Evolutionary conservation across 2,797 vertebrate species (phyloP).

Genomic region (Huso huso): DNA sequence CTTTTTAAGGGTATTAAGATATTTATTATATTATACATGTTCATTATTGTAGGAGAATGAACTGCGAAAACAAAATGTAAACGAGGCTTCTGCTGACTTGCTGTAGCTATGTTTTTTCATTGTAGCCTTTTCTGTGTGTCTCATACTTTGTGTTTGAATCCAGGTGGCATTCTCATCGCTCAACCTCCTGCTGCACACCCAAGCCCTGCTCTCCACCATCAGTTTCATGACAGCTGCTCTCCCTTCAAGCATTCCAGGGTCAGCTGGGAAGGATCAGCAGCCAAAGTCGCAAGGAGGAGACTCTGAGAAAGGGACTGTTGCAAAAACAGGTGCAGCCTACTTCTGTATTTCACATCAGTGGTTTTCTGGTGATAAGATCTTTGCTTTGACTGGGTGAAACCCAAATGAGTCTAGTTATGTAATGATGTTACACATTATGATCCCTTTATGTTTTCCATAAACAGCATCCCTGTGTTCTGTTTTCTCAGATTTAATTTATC

Average conservation of each 20-base stretch:
- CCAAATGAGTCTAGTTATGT: not conserved
- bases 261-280: constrained; percentile 30
- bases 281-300: constrained; percentile 24
- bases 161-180: constrained; percentile 89
- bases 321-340: constrained; percentile 57
- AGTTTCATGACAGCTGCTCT: constrained; percentile 65
- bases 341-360: not conserved
- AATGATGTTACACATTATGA: not conserved
- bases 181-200: constrained; percentile 79
- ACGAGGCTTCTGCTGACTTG: no score
- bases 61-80: no score
- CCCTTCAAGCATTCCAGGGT: constrained; percentile 40
- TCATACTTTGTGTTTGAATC: not conserved
- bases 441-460: not conserved
- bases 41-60: no score
- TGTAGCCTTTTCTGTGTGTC: not conserved
- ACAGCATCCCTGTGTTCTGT: not conserved
- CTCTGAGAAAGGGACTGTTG: constrained; percentile 25
- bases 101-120: not conserved
- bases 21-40: no score
- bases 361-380: not conserved
- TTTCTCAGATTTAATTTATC: no score
- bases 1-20: no score
- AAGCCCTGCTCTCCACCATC: constrained; percentile 80
- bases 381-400: constrained; percentile 16